Evolutionary conservation across 2,113 vertebrate genomes (phyloP), one percentile per base, ranked within the genome.

Genomic region (Caloenas nicobarica): DNA sequence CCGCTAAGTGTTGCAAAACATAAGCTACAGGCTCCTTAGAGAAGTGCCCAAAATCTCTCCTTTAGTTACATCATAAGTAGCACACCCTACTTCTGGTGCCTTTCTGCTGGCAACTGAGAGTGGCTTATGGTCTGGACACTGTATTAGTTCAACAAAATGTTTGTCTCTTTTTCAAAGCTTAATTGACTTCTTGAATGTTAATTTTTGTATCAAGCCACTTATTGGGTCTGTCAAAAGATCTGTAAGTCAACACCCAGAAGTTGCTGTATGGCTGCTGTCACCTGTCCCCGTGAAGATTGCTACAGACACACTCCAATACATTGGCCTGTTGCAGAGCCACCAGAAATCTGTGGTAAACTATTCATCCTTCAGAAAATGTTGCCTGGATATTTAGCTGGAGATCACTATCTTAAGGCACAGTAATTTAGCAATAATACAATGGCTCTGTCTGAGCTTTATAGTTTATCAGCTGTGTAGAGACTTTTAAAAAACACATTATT

Each of bases 401-500:
- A 81, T 64, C 56, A 44, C 44, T 62, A 21, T 74, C 86, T 84
- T 71, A 46, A 93, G 84, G 53, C 76, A 68, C 26, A 57, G 60
- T 81, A 86, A 82, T 76, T 78, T 72, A 74, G 11, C 53, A 89
- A 88, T 38, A 88, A 66, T n/a, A 72, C 21, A 58, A 86, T 70
- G 64, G 15, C 19, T 93, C 80, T 44, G 51, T 95, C 42, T 82
- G 76, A 96, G 73, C 19, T 79, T 78, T 72, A 72, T 54, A 86
- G n/a, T 88, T 91, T 93, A 79, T 91, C 91, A 87, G 64, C 28
- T 88, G 65, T 94, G 54, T 56, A 94, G 29, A 81, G 31, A 85
- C 33, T 94, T 91, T 87, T 69, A 82, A 96, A 95, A 96, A 95
- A 69, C 34, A 83, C 88, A 81, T 95, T 96, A 96, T 96, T 97